These are phyloP conservation scores for Micrasema minimum DNA, from an alignment of 1,140 invertebrate species.

Conservation along the genomic window DNA sequence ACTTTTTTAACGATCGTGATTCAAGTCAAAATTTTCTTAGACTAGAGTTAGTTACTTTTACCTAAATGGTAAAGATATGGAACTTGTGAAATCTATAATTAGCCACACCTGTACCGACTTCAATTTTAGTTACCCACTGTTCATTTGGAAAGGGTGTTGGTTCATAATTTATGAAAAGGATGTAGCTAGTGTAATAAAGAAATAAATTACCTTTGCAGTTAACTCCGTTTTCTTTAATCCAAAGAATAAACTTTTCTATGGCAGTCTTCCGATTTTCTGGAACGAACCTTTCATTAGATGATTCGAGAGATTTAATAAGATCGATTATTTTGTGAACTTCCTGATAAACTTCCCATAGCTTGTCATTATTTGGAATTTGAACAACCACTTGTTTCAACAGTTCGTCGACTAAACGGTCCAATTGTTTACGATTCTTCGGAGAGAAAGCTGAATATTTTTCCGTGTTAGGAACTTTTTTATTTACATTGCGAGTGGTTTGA, in stretches of 20 bases:
- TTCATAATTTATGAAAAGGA: no score
- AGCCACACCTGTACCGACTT: no score
- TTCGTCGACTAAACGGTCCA: conserved; percentile 61
- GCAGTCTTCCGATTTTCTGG: conserved; percentile 28
- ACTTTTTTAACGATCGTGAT: no score
- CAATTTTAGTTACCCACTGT: no score
- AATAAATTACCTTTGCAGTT: conserved; percentile 46
- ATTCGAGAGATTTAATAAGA: conserved; percentile 48
- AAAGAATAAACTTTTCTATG: conserved; percentile 52
- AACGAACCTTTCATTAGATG: background rate
- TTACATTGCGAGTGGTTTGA: conserved; percentile 13
- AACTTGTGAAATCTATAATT: no score
- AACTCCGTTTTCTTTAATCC: conserved; percentile 56
- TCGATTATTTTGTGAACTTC: conserved; percentile 36
- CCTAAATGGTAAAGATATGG: no score
- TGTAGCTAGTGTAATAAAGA: no score
- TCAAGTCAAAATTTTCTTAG: no score
- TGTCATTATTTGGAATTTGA: conserved; percentile 41
- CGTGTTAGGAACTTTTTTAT: background rate
- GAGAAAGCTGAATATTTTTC: conserved; percentile 39
- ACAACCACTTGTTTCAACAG: conserved; percentile 59
- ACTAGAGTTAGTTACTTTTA: no score
- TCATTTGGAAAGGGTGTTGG: no score
- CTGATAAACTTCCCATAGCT: conserved; percentile 30
- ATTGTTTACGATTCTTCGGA: conserved; percentile 56